These are phyloP conservation scores for Calyptomena viridis DNA, from an alignment of 2,113 vertebrate species.

Conservation along the genomic window DNA sequence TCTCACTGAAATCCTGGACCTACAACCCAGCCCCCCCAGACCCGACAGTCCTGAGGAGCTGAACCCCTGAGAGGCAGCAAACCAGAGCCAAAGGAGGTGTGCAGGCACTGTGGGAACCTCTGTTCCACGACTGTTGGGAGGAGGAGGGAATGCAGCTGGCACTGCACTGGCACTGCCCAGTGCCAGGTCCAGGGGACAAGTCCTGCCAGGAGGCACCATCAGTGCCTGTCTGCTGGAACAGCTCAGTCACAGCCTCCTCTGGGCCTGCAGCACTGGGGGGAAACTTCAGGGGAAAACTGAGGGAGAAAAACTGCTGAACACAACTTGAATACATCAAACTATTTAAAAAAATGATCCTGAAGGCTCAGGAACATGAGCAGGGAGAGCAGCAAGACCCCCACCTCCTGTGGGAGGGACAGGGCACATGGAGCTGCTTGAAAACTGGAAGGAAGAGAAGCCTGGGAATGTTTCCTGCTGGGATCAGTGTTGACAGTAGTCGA, in stretches of 20 bases:
- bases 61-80: background rate
- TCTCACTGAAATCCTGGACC: background rate
- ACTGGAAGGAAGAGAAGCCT: background rate
- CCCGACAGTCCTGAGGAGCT: background rate
- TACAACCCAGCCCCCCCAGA: background rate
- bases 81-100: background rate
- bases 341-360: background rate
- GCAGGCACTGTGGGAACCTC: background rate
- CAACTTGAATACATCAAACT: too few species aligned
- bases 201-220: fast-evolving
- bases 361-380: background rate
- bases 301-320: background rate
- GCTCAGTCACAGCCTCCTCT: background rate
- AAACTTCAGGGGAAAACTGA: background rate
- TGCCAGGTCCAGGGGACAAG: background rate
- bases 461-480: background rate
- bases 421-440: background rate
- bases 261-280: background rate
- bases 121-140: fast-evolving
- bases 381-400: background rate
- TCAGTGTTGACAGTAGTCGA: background rate
- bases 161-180: background rate
- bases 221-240: background rate
- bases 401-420: background rate
- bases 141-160: fast-evolving